Evolutionary conservation across 2,888 invertebrate genomes (phyloP), one percentile per base, ranked within the genome.

Genomic region (Drosophila affinis): DNA sequence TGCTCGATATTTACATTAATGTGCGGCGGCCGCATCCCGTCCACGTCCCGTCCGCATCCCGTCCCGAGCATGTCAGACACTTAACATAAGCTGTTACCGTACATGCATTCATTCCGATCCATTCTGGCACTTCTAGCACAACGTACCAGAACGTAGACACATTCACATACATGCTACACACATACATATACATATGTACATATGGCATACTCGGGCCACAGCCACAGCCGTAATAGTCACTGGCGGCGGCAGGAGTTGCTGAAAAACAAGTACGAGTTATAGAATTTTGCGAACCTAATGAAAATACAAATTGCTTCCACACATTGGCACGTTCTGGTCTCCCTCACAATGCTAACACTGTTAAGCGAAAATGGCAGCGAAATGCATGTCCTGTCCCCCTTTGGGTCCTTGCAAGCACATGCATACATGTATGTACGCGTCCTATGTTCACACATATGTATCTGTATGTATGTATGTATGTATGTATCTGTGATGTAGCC

Each of bases 271-370:
- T 39, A 62, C 32, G 57, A 61, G 52, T 48, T 62, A 49, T 63
- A 57, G 76, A 77, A 67, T 79, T 85, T 73, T 81, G 78, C 81
- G 81, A 87, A 86, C 81, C 87, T 89, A 90, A 90, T 90, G 90
- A 90, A 90, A 90, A 89, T 82, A 87, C 89, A 89, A 90, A 90
- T 90, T 90, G 89, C 89, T 89, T 89, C 89, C 90, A 89, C 88
- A 88, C 86, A 89, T 87, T 89, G 90, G 85, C 90, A 90, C 89
- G 88, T 88, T 81, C 79, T 79, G 46, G 32, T 29, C 48, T 32
- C 47, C 17, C 32, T 34, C 62, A 72, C 56, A 58, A 45, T 53
- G 63, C 63, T 62, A 64, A 76, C 61, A 62, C 61, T 56, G 54
- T 67, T 56, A 64, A 27, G 63, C 45, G 24, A 24, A 39, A 62